Conservation (phyloP, 1,140 invertebrate species). For the Bradynema listronoti region DNA sequence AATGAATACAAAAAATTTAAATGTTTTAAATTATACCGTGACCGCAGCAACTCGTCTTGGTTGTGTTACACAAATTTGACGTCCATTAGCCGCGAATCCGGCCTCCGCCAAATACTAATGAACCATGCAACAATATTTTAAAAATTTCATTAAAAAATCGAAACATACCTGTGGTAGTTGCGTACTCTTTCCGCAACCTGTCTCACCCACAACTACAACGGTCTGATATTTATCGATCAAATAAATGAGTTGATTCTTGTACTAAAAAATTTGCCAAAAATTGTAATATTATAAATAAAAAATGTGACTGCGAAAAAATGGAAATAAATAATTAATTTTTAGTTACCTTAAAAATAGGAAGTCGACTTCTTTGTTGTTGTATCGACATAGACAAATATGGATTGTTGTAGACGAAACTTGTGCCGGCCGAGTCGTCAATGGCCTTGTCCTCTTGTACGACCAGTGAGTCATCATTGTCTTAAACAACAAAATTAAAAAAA, state of each 20-base stretch:
- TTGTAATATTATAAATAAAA: too few relatives aligned
- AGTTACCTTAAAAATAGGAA: slow-evolving; percentile 51
- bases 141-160: slow-evolving; percentile 14
- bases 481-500: slow-evolving; percentile 9
- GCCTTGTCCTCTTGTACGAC: slow-evolving; percentile 14
- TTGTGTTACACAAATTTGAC: slow-evolving; percentile 77
- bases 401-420: slow-evolving; percentile 41
- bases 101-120: slow-evolving; percentile 80
- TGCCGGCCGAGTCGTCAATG: slow-evolving; percentile 3
- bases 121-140: background rate
- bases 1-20: slow-evolving; percentile 20
- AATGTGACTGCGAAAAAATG: background rate
- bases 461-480: slow-evolving; percentile 11
- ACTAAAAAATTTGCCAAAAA: slow-evolving; percentile 26
- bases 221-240: slow-evolving; percentile 43
- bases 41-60: slow-evolving; percentile 83
- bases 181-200: slow-evolving; percentile 91
- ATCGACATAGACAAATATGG: slow-evolving; percentile 51
- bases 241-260: slow-evolving; percentile 54
- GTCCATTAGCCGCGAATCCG: slow-evolving; percentile 69
- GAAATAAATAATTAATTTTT: slow-evolving; percentile 1
- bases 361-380: slow-evolving; percentile 48
- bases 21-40: slow-evolving; percentile 60
- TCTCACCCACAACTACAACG: slow-evolving; percentile 74
- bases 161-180: slow-evolving; percentile 77